Evolutionary conservation across 2,888 invertebrate species (phyloP), one percentile per base, ranked within the genome.

Genomic region (Drosophila demipolita): DNA sequence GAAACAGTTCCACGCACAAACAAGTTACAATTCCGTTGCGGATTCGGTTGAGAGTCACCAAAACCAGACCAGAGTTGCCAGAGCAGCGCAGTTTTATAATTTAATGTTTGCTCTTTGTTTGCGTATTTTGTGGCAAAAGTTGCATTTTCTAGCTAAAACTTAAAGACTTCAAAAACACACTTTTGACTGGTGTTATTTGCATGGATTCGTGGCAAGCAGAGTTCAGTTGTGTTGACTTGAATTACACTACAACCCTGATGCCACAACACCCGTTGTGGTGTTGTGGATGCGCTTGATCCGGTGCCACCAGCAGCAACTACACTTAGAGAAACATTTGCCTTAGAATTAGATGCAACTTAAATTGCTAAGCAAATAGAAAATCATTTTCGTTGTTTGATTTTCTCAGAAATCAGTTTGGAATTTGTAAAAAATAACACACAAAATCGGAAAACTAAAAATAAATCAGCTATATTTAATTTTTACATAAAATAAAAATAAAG

Each of bases 171-270:
- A 20, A 20, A 7, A 23, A 12, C 12, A 7, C 0, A 26, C 9
- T 17, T 1, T 49, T 49, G 8, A 11, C 49, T 49, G 26, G 11
- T 26, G 17, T 23, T 66, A 23, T 48, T n/a, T 29, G 9, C 38
- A 66, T 66, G 53, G 67, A 33, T 42, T 33, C 0, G 15, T 15
- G 45, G 8, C 8, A 8, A 4, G 45, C 45, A 4, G 23, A 15
- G 45, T 23, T 15, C 45, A 23, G 45, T 45, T 45, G 15, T 1
- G 42, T 15, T 42, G 6, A 15, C 48, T 48, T 66, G 36, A 9
- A 36, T n/a, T 42, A 17, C 38, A 33, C 57, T 65, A 48, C 61
- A 73, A 73, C 76, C 36, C 74, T 64, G 66, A 50, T 66, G 60
- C 50, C 61, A 35, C 23, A 54, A 38, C 60, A 32, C 7, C 45